Percentiles rank a stretch among this genome's conserved stretches.
Evolutionary conservation across 2,888 invertebrate genomes (phyloP).

Genomic region (Azorinus chamasolen): DNA sequence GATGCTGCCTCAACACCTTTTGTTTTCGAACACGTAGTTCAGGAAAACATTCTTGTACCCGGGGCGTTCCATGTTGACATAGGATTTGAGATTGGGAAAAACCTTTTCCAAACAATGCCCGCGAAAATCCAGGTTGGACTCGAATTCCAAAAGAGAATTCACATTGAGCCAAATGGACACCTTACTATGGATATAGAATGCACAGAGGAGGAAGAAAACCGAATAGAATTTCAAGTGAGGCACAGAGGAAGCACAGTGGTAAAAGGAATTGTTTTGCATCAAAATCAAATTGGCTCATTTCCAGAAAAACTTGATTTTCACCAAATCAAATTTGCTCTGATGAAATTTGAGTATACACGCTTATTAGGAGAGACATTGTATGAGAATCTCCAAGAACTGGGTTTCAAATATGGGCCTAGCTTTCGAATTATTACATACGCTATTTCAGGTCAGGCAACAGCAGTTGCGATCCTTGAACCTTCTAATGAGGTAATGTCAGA

Average conservation of each 20-base stretch:
- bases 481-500: neutral
- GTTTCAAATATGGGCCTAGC: slow-evolving; percentile 4
- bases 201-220: no score
- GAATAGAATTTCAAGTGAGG: neutral
- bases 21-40: slow-evolving; percentile 64
- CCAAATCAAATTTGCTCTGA: no score
- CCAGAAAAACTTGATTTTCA: neutral
- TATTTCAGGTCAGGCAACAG: neutral
- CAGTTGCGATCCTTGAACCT: neutral
- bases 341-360: no score
- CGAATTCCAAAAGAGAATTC: slow-evolving; percentile 40
- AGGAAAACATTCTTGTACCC: slow-evolving; percentile 53
- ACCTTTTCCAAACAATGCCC: neutral
- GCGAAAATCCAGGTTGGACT: slow-evolving; percentile 14
- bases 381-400: neutral
- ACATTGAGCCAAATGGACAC: slow-evolving; percentile 24
- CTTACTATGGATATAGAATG: neutral
- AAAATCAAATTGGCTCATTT: neutral
- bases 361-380: neutral
- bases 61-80: slow-evolving; percentile 67
- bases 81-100: slow-evolving; percentile 49
- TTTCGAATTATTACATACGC: neutral
- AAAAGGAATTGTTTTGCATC: neutral
- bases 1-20: slow-evolving; percentile 51
- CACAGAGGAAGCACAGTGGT: neutral